Base-by-base conservation (phyloP, 2,113 vertebrate species). In the Apeltes quadracus region DNA sequence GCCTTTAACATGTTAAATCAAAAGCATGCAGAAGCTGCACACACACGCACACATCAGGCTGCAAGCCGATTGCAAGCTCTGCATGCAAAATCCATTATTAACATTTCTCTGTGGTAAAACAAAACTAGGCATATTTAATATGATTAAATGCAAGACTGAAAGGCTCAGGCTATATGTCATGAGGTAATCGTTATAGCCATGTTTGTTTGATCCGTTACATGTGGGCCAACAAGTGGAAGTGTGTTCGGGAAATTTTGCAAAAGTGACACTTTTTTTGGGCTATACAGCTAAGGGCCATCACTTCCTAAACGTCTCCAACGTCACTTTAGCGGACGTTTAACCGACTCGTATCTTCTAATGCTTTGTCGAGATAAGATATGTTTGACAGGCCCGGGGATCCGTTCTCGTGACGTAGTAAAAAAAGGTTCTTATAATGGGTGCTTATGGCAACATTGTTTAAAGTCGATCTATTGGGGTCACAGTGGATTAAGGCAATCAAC, bases 81-180 rank as follows among this genome's bases (percentile, higher is more conserved):
- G 69, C 76, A 75, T 72, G 82, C 62, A 36, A 77, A 29, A 51
- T 78, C 51, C 71, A 59, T 78, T 81, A 75, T 70, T 53, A 81
- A 75, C 72, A 83, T 87, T 76, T 87, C 78, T 83, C 70, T 66
- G 62, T 57, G 76, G 83, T 87, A 87, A 87, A 78, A 78, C 79
- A 84, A 90, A 88, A 88, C 77, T 83, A 73, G 46, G 65, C 54
- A 72, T 75, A 81, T 85, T 76, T 55, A 65, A 16, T 87, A 91
- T 85, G 70, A 89, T 86, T 86, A 48, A 90, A 82, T 44, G 61
- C 44, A 43, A 80, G 34, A 74, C 84, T 79, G 79, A 66, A 36
- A 54, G 54, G 65, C 61, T 75, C 39, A 8, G 56, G 69, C 62
- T 71, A 73, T 32, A 5, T 75, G 56, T 53, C 64, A 72, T 61